Evolutionary conservation across 1,140 invertebrate species (phyloP).

Genomic region (Daktulosphaira vitifoliae): DNA sequence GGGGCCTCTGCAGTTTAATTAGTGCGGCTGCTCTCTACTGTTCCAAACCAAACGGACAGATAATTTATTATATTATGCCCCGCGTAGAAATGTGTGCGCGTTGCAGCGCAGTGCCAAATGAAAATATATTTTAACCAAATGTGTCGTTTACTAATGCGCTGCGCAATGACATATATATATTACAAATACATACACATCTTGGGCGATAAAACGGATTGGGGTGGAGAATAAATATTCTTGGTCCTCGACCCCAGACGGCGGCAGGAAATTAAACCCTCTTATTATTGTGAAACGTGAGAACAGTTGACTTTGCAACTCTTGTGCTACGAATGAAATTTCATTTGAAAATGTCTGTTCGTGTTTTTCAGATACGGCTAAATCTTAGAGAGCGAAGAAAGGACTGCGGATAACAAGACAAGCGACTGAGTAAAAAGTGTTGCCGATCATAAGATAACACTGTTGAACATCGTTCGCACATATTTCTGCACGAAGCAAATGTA

Average conservation of each 20-base stretch:
- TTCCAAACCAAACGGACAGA: too few relatives aligned
- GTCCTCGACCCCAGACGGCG: neutral
- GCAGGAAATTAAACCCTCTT: constrained; percentile 26
- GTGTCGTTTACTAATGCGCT: constrained; percentile 2
- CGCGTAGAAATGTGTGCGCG: neutral
- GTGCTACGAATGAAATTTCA: too few relatives aligned
- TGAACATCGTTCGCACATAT: neutral
- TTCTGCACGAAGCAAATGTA: constrained; percentile 26
- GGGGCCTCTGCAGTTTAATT: too few relatives aligned
- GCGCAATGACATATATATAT: too few relatives aligned
- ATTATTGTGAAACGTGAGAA: neutral
- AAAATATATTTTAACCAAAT: constrained; percentile 3
- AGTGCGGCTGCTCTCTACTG: too few relatives aligned
- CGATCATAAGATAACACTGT: neutral
- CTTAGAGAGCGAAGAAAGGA: neutral
- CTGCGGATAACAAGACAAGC: neutral
- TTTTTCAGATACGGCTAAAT: constrained; percentile 15
- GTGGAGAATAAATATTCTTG: neutral
- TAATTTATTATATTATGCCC: too few relatives aligned
- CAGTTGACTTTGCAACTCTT: neutral
- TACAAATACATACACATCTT: too few relatives aligned
- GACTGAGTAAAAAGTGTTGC: neutral
- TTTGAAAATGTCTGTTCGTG: neutral
- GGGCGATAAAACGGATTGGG: constrained; percentile 12
- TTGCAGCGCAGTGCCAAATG: neutral